Evolutionary conservation across 2,888 invertebrate species (phyloP), one percentile per base, ranked within the genome.

Genomic region (Apamea sordens): DNA sequence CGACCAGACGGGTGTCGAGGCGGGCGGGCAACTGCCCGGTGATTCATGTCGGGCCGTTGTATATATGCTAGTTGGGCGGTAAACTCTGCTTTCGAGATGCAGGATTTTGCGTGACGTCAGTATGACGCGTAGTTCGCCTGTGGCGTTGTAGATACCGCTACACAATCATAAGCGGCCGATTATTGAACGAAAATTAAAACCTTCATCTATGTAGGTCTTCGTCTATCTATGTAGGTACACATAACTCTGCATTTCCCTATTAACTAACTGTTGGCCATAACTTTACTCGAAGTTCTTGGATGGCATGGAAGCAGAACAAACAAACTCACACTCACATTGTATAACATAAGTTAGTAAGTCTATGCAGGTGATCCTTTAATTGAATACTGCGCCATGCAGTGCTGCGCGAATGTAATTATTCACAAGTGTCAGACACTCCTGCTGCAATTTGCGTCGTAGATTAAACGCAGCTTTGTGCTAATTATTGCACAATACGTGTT

Each of bases 381-480:
- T 78, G n/a, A 72, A 77, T 72, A 36, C 63, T 24, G 84, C 69
- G 18, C 15, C n/a, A 56, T 63, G 41, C 21, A 80, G 56, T 56
- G 53, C 53, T 24, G 24, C 78, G 69, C 41, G 47, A 69, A 61
- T n/a, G 67, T 77, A 70, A 82, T 82, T 73, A 83, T 67, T 84
- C 79, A 79, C 61, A 73, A 82, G 73, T 84, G 84, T 84, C 84
- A 84, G 82, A 79, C 84, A 79, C 79, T 77, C 61, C 67, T 10
- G 69, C 69, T 79, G 73, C 79, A 82, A 84, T 73, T 84, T 82
- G 84, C 73, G 82, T 84, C 82, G 73, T 71, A 73, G 73, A 84
- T 84, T 82, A 82, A 79, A 79, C 70, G 79, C 79, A 84, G 84
- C 84, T 71, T 56, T 84, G 70, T 53, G 72, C 70, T 84, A 84